These are phyloP conservation scores for Clostera curtula DNA, from an alignment of 2,888 invertebrate species.

Conservation along the genomic window DNA sequence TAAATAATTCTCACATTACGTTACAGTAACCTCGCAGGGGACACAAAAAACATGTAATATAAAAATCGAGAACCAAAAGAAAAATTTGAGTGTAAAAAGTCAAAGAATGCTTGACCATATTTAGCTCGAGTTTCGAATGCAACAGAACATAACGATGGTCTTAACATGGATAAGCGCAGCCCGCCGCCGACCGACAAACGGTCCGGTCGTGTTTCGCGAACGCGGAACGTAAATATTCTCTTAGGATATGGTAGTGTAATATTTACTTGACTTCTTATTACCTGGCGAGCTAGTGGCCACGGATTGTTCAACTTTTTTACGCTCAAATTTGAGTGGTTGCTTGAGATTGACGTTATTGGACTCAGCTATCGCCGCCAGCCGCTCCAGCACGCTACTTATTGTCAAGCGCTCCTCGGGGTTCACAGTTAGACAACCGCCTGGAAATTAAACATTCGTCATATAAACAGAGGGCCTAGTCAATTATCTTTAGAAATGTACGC, in stretches of 20 bases:
- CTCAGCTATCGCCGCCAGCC: constrained; percentile 91
- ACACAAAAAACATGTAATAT: constrained; percentile 51
- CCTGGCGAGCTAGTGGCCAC: constrained; percentile 78
- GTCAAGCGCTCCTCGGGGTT: constrained; percentile 89
- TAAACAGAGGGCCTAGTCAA: too few species aligned
- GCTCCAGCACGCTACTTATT: constrained; percentile 86
- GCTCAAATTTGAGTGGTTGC: constrained; percentile 82
- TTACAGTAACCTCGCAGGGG: constrained; percentile 45
- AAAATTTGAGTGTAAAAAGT: constrained; percentile 77
- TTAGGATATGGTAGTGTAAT: constrained; percentile 76
- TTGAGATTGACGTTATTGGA: constrained; percentile 88
- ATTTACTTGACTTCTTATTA: constrained; percentile 77
- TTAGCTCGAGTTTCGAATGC: constrained; percentile 69
- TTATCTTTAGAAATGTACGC: too few species aligned
- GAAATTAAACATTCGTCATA: constrained; percentile 33
- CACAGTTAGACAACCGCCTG: constrained; percentile 85
- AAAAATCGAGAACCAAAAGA: constrained; percentile 32
- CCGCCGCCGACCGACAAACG: too few species aligned
- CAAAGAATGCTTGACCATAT: constrained; percentile 75
- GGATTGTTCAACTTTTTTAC: constrained; percentile 77
- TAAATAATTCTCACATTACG: constrained; percentile 55
- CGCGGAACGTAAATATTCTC: constrained; percentile 38
- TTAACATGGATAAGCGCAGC: constrained; percentile 9
- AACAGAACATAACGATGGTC: constrained; percentile 64
- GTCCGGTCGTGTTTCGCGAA: constrained; percentile 27